phyloP scores from a whole-genome alignment of 2,888 invertebrate genomes.

The Drosophila picticornis region DNA sequence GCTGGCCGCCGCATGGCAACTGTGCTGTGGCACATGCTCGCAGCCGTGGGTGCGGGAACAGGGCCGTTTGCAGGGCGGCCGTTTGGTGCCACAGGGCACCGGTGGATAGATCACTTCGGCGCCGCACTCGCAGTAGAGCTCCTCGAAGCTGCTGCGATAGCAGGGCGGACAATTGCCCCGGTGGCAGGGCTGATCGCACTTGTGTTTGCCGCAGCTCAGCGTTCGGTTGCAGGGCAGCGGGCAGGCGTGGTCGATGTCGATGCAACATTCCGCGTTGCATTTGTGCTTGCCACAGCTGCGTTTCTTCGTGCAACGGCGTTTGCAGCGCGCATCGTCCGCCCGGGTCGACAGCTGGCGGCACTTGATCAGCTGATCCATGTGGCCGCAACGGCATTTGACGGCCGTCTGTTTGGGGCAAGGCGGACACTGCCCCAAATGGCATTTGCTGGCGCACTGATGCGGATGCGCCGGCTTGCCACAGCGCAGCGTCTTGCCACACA shows the following conservation, averaged over 20 bases:
- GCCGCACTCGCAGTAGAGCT: conserved; percentile 96
- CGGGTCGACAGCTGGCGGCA: conserved; percentile 90
- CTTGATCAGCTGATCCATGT: conserved; percentile 92
- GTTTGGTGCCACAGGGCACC: conserved; percentile 95
- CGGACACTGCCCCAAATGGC: conserved; percentile 91
- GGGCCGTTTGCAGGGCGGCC: conserved; percentile 91
- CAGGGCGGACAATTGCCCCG: conserved; percentile 93
- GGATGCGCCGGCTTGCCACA: conserved; percentile 89
- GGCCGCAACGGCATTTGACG: conserved; percentile 94
- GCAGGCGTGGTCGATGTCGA: conserved; percentile 94
- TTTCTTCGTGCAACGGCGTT: conserved; percentile 95
- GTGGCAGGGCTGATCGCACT: conserved; percentile 95
- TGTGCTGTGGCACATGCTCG: conserved; percentile 92
- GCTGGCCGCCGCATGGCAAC: conserved; percentile 90
- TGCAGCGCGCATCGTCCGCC: conserved; percentile 92
- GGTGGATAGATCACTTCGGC: conserved; percentile 94
- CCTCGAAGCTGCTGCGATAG: conserved; percentile 92
- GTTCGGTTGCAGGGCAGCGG: conserved; percentile 92
- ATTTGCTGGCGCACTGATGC: conserved; percentile 88
- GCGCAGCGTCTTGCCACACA: conserved; percentile 88
- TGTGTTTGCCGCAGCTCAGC: conserved; percentile 94
- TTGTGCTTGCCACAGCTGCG: conserved; percentile 95
- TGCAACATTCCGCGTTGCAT: conserved; percentile 95
- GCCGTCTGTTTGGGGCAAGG: conserved; percentile 91
- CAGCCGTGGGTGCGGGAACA: conserved; percentile 93